A percentile compares a stretch with the other conserved stretches of the same genome.
phyloP scores from a whole-genome alignment of 2,797 vertebrate genomes.

The Dromococcyx pavoninus region DNA sequence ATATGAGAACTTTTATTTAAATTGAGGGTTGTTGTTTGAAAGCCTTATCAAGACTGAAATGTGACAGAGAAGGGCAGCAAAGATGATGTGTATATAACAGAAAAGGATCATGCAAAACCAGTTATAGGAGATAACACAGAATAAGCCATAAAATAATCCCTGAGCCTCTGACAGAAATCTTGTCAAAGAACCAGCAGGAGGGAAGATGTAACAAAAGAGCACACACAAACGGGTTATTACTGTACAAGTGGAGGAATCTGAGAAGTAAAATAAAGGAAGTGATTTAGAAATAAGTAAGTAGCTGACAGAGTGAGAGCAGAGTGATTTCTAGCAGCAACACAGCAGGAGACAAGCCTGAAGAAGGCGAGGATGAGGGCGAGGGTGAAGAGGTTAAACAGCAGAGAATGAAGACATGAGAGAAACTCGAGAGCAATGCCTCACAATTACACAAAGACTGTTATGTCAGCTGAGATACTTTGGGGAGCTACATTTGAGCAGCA shows the following conservation, averaged over 20 bases:
- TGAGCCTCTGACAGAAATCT: neutral
- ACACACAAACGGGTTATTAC: neutral
- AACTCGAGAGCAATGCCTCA: neutral
- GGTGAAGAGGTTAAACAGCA: conserved; percentile 64
- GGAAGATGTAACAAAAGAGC: neutral
- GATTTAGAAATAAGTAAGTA: conserved; percentile 61
- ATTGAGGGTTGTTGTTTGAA: neutral
- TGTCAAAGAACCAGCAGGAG: neutral
- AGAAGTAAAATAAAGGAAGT: conserved; percentile 53
- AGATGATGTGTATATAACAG: fast-evolving
- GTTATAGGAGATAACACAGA: neutral
- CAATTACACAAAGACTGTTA: conserved; percentile 35
- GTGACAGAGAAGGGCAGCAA: neutral
- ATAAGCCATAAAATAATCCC: neutral
- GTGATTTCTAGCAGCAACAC: conserved; percentile 30
- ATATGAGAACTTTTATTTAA: neutral
- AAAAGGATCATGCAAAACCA: neutral
- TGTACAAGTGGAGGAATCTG: conserved; percentile 5
- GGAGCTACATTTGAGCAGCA: neutral
- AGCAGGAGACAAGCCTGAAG: conserved; percentile 30
- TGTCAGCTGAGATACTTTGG: conserved; percentile 51
- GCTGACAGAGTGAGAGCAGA: conserved; percentile 56
- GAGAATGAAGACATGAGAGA: conserved; percentile 63
- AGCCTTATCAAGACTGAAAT: neutral
- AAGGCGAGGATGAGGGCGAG: conserved; percentile 45